Evolutionary conservation across 2,113 vertebrate species (phyloP).

Genomic region (Mesembrinibis cayennensis): DNA sequence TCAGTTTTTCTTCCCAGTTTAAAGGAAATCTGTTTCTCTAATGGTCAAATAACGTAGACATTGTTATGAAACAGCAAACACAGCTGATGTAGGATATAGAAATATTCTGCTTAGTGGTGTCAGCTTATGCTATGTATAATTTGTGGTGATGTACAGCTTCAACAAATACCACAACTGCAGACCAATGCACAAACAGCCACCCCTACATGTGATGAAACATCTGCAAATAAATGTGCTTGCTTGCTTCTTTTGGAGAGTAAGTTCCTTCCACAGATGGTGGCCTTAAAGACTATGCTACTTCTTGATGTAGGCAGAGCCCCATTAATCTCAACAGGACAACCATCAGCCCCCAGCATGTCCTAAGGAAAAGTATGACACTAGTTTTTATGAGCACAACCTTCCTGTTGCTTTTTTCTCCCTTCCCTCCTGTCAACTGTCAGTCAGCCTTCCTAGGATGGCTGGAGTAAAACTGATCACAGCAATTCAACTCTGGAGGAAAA

Average conservation of each 20-base stretch:
- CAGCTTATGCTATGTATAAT: not conserved
- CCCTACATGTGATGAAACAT: not conserved
- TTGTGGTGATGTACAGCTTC: not conserved
- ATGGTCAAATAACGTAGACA: not conserved
- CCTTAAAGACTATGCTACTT: not conserved
- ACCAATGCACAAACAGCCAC: not conserved
- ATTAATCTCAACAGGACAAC: not conserved
- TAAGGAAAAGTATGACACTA: not conserved
- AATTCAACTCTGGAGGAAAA: not conserved
- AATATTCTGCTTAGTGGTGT: not conserved
- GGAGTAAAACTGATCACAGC: not conserved
- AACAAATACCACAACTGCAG: not conserved
- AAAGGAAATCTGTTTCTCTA: not conserved
- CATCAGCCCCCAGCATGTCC: not conserved
- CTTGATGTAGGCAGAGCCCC: not conserved
- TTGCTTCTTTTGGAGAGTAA: not conserved
- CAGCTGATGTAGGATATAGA: not conserved
- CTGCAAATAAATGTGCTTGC: not conserved
- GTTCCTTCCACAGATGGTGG: not conserved
- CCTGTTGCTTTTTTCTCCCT: not conserved
- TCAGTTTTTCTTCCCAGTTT: not conserved
- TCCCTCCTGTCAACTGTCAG: not conserved
- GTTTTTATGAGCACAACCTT: not conserved
- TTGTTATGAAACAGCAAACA: not conserved
- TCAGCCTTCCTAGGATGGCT: not conserved